Percentiles rank a stretch among this genome's conserved stretches.
These are phyloP conservation scores for Sylvietta virens DNA, from an alignment of 2,113 vertebrate genomes.

Conservation along the genomic window DNA sequence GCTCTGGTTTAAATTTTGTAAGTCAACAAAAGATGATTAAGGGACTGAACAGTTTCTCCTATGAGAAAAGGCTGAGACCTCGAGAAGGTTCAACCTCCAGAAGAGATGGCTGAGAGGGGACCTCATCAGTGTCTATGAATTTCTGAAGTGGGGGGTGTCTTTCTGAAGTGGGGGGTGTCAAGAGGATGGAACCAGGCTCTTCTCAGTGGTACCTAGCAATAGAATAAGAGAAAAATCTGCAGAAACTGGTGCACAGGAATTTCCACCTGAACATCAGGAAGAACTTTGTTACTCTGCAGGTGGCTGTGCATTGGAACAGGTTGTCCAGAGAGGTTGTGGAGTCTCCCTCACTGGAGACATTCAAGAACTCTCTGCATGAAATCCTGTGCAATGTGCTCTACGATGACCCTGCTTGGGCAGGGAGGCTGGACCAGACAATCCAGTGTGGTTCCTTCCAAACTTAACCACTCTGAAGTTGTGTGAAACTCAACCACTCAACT, in stretches of 20 bases:
- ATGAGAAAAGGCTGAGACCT: background rate
- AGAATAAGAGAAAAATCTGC: background rate
- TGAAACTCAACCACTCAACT: too few species aligned
- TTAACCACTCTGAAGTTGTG: background rate
- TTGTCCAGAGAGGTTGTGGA: background rate
- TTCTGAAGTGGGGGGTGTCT: background rate
- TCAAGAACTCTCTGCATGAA: background rate
- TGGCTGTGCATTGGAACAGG: background rate
- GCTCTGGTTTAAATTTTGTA: background rate
- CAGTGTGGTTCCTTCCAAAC: background rate
- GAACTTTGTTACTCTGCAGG: background rate
- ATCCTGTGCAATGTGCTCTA: background rate
- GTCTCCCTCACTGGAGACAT: too few species aligned
- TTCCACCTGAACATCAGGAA: background rate
- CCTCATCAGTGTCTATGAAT: background rate
- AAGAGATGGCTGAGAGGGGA: background rate
- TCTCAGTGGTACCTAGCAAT: background rate
- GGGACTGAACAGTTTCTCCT: background rate
- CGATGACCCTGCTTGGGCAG: background rate
- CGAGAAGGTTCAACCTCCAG: background rate
- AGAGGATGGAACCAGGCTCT: background rate
- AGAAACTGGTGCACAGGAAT: background rate
- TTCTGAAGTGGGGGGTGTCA: background rate
- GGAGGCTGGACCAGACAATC: background rate
- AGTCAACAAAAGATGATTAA: background rate